phyloP scores from a whole-genome alignment of 2,797 vertebrate genomes.

The Typhlichthys subterraneus region DNA sequence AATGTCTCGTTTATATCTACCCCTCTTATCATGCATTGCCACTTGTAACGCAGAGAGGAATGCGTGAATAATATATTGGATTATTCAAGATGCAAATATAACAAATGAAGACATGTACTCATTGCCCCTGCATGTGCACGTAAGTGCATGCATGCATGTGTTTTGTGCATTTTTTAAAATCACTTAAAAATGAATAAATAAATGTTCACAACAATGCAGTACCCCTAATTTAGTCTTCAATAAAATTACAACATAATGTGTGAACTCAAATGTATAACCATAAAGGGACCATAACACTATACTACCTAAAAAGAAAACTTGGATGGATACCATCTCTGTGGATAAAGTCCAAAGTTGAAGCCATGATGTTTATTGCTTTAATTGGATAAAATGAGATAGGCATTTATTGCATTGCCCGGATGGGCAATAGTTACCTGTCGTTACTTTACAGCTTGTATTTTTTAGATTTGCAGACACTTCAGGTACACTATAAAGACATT shows the following conservation, averaged over 20 bases:
- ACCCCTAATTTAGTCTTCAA: slow-evolving; percentile 5
- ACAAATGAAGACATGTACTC: no score
- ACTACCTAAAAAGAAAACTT: slow-evolving; percentile 39
- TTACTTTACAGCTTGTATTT: slow-evolving; percentile 69
- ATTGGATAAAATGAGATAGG: slow-evolving; percentile 64
- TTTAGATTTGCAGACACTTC: slow-evolving; percentile 58
- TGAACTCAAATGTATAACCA: slow-evolving; percentile 35
- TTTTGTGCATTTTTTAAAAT: no score
- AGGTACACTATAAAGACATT: slow-evolving; percentile 41
- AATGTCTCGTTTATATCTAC: no score
- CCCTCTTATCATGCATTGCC: not conserved
- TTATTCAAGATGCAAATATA: no score
- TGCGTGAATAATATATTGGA: not conserved
- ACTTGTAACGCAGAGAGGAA: not conserved
- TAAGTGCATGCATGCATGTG: no score
- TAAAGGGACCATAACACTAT: slow-evolving; percentile 40
- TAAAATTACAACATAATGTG: slow-evolving; percentile 31
- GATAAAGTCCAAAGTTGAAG: slow-evolving; percentile 77
- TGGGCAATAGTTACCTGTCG: slow-evolving; percentile 35
- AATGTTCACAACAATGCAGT: slow-evolving; percentile 4
- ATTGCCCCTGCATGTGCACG: no score
- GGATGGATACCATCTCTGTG: slow-evolving; percentile 44
- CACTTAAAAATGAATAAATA: no score
- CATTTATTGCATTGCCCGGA: slow-evolving; percentile 41
- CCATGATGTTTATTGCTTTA: slow-evolving; percentile 67